Evolutionary conservation across 2,113 vertebrate genomes (phyloP).

Genomic region (Pitta sordida): DNA sequence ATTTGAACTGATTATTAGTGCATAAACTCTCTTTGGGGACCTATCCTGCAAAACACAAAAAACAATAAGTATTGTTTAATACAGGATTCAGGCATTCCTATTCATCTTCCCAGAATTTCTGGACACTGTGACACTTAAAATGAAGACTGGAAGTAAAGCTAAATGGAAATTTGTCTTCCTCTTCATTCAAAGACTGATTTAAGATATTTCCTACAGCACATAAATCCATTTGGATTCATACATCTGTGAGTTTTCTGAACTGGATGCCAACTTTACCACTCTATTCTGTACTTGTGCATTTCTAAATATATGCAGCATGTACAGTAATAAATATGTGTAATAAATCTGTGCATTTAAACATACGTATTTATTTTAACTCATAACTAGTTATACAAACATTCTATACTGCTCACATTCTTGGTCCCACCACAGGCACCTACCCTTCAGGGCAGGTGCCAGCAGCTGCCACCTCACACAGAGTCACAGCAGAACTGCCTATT

Average conservation of each 20-base stretch:
- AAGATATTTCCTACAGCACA: neutral
- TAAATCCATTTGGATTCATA: neutral
- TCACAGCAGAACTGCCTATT: neutral
- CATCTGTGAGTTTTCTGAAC: neutral
- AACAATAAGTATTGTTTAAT: neutral
- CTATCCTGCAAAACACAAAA: neutral
- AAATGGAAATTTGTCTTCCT: neutral
- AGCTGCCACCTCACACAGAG: neutral
- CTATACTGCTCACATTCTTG: neutral
- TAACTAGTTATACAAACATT: neutral
- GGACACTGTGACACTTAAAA: neutral
- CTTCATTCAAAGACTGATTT: neutral
- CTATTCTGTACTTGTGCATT: neutral
- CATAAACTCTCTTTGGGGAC: neutral
- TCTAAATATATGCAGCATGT: neutral
- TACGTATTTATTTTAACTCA: neutral
- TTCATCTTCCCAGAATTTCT: neutral
- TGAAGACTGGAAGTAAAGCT: neutral
- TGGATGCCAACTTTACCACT: neutral
- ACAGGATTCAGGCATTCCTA: neutral
- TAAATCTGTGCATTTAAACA: neutral
- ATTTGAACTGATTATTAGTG: neutral
- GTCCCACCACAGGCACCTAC: neutral
- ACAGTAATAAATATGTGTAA: neutral
- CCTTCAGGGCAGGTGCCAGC: neutral